Evolutionary conservation across 2,113 vertebrate genomes (phyloP), one percentile per base, ranked within the genome.

Genomic region (Choloepus hoffmanni): DNA sequence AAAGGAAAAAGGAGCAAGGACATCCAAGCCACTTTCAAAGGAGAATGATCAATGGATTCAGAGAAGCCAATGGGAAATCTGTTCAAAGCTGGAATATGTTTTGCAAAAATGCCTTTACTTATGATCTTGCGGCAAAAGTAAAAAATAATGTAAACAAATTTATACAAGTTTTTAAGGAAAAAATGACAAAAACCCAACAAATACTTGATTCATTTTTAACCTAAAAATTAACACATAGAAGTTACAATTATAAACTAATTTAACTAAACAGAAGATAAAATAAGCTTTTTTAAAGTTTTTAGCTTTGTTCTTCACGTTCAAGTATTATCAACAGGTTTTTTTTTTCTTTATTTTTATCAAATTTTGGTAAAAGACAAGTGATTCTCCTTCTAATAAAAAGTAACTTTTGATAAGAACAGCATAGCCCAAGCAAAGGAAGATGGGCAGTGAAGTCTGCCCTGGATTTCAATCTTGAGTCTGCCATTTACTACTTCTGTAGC

Each of bases 281-380:
- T 40, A 24, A 94, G 4, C 40, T 89, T 86, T 88, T 77, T 65
- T 28, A 79, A 81, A 60, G 1, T 18, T 28, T 72, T 84, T 83
- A 70, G 23, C 70, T 89, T 93, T 91, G 26, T 33, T 85, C 62
- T 85, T 94, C 58, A 72, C 78, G 23, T 90, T 90, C 60, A 70
- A 74, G 67, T 68, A 90, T 65, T 68, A 83, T 48, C 2, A 76
- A 83, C 2, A 76, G 9, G 36, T 36, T 36, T 36, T 19, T 58
- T 86, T 87, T 82, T 62, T 90, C 40, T 85, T 90, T 50, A 94
- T 30, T 79, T 83, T 74, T 78, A 85, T 43, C 62, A 97, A 87
- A 21, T 53, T 48, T 10, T n/a, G 30, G 90, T 72, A 73, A 88
- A 26, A 58, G 24, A 67, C 24, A 33, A 43, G 45, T 23, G n/a